Evolutionary conservation across 1,140 invertebrate species (phyloP).

Genomic region (Danaus plexippus): DNA sequence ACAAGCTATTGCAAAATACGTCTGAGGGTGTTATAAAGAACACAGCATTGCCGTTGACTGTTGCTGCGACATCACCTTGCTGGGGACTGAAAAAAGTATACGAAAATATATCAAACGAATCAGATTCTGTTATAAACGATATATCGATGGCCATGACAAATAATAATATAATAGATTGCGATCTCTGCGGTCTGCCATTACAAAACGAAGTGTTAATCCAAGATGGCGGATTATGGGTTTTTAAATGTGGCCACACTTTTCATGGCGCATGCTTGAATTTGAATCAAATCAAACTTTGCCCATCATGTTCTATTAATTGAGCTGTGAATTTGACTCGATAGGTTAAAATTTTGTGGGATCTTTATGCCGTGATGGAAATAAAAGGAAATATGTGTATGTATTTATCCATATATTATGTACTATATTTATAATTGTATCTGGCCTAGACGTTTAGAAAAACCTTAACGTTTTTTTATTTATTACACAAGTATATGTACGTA

Average conservation of each 20-base stretch:
- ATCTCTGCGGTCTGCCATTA: constrained; percentile 61
- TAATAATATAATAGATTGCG: constrained; percentile 47
- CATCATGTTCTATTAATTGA: constrained; percentile 42
- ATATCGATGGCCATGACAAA: constrained; percentile 41
- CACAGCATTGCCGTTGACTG: constrained; percentile 55
- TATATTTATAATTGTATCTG: no score
- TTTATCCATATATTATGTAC: no score
- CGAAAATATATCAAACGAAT: constrained; percentile 28
- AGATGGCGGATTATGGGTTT: constrained; percentile 68
- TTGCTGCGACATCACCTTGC: constrained; percentile 53
- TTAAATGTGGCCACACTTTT: constrained; percentile 66
- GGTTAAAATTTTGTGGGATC: no score
- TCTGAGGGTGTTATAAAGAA: constrained; percentile 42
- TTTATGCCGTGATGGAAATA: no score
- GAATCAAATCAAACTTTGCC: constrained; percentile 66
- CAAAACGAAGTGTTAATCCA: constrained; percentile 60
- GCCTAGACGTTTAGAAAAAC: no score
- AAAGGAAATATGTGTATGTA: no score
- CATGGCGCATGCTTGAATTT: constrained; percentile 64
- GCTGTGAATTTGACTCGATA: no score
- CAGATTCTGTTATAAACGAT: constrained; percentile 30
- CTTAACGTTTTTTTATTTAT: no score
- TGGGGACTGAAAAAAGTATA: constrained; percentile 53
- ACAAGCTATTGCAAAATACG: constrained; percentile 40
- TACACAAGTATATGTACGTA: no score